These are phyloP conservation scores for Noctua janthina DNA, from an alignment of 2,888 invertebrate species.

Conservation along the genomic window DNA sequence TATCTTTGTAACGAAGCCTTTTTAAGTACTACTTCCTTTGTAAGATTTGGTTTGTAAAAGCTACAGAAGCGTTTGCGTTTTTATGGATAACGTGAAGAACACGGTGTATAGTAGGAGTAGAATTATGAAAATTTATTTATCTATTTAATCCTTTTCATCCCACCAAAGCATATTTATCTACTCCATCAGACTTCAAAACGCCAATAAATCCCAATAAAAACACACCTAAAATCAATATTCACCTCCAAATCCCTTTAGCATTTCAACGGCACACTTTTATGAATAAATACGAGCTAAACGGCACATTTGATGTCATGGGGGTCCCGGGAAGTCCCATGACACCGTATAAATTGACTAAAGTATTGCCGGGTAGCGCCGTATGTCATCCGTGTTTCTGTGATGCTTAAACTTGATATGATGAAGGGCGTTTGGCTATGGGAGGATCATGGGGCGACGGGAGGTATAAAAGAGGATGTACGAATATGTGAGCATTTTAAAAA, in stretches of 20 bases:
- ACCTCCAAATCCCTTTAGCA: slow-evolving; percentile 3
- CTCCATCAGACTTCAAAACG: background rate
- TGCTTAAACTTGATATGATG: slow-evolving; percentile 37
- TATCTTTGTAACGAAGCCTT: no score
- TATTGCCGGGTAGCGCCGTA: slow-evolving; percentile 48
- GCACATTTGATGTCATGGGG: slow-evolving; percentile 16
- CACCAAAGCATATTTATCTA: background rate
- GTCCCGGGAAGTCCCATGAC: slow-evolving; percentile 18
- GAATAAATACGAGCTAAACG: slow-evolving; percentile 56
- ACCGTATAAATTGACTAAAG: slow-evolving; percentile 49
- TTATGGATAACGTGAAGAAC: no score
- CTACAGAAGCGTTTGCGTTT: no score
- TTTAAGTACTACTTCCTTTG: no score
- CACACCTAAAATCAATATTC: slow-evolving; percentile 25
- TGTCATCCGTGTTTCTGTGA: slow-evolving; percentile 51
- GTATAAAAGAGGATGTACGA: background rate
- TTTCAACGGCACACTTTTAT: slow-evolving; percentile 46
- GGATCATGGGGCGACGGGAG: background rate
- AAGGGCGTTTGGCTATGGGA: slow-evolving; percentile 3
- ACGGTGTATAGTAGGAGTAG: no score
- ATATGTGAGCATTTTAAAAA: background rate
- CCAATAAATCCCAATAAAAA: slow-evolving; percentile 26
- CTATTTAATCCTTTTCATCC: background rate
- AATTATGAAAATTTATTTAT: no score
- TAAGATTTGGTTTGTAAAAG: no score